Conservation (phyloP, 2,888 invertebrate genomes). For the Leptopilina syphax region DNA sequence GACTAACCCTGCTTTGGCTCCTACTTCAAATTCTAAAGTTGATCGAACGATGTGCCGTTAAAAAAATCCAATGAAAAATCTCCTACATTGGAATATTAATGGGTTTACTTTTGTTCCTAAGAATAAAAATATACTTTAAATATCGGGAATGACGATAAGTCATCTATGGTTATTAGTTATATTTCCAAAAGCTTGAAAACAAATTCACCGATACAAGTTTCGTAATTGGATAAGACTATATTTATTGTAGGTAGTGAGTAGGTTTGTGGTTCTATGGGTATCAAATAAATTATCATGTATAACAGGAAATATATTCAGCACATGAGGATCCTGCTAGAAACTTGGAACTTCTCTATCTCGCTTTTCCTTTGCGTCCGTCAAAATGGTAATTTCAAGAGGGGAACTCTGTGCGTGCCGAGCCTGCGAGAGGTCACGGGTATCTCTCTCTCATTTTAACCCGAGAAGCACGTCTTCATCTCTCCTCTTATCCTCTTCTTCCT, state of each 20-base stretch:
- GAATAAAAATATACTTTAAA: too few relatives aligned
- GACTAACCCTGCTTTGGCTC: constrained; percentile 54
- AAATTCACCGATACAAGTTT: constrained; percentile 5
- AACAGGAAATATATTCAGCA: constrained; percentile 25
- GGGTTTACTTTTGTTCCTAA: too few relatives aligned
- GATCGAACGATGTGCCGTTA: background rate
- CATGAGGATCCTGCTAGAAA: constrained; percentile 9
- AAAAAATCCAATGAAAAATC: too few relatives aligned
- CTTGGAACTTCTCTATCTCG: constrained; percentile 8
- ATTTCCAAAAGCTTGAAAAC: too few relatives aligned
- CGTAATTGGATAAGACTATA: background rate
- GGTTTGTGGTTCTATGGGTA: constrained; percentile 16
- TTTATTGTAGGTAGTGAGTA: constrained; percentile 2
- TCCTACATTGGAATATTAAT: too few relatives aligned
- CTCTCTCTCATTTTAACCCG: background rate
- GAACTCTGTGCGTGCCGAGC: constrained; percentile 37
- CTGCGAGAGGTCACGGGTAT: constrained; percentile 23
- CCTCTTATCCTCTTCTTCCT: background rate
- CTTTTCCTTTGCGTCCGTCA: constrained; percentile 30
- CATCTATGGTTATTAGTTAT: too few relatives aligned
- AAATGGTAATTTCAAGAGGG: constrained; percentile 40
- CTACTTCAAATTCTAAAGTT: constrained; percentile 63
- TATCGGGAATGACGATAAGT: too few relatives aligned
- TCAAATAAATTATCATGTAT: constrained; percentile 33
- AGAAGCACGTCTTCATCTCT: background rate